Evolutionary conservation across 64 coral and sea anemone species (phyloP).

Genomic region (Catalaphyllia jardinei): DNA sequence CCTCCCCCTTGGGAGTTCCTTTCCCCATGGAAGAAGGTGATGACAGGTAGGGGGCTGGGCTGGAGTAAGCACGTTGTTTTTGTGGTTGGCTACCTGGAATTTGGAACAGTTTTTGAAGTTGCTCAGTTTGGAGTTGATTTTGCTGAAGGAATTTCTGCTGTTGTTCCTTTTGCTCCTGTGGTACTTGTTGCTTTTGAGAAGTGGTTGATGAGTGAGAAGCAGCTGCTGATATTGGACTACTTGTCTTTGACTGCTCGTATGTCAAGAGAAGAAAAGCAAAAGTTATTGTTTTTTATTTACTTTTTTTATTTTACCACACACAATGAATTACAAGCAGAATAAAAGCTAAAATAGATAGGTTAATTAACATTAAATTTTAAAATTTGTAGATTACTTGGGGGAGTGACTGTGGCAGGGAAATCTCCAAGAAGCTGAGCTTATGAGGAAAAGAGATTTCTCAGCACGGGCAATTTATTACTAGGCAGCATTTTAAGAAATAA

Average conservation of each 20-base stretch:
- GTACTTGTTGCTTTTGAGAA: constrained; percentile 20
- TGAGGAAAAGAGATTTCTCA: no score
- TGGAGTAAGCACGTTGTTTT: constrained; percentile 30
- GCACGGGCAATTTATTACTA: no score
- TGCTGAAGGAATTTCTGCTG: constrained; percentile 51
- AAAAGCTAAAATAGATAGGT: no score
- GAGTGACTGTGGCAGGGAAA: no score
- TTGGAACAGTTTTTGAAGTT: constrained; percentile 31
- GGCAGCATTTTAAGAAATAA: no score
- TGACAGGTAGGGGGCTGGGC: constrained; percentile 16
- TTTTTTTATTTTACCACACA: no score
- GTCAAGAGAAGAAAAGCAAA: background rate
- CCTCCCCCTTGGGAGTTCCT: background rate
- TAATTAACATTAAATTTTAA: no score
- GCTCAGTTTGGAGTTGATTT: constrained; percentile 41
- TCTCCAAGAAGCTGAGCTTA: no score
- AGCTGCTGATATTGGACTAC: background rate
- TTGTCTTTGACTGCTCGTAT: background rate
- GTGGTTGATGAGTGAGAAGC: background rate
- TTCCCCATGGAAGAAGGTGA: background rate
- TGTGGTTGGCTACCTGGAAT: background rate
- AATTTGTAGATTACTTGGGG: no score
- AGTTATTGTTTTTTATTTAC: no score
- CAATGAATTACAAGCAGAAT: no score
- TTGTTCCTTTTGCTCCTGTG: constrained; percentile 9